Evolutionary conservation across 2,888 invertebrate genomes (phyloP).

Genomic region (Ornithoptera priamus): DNA sequence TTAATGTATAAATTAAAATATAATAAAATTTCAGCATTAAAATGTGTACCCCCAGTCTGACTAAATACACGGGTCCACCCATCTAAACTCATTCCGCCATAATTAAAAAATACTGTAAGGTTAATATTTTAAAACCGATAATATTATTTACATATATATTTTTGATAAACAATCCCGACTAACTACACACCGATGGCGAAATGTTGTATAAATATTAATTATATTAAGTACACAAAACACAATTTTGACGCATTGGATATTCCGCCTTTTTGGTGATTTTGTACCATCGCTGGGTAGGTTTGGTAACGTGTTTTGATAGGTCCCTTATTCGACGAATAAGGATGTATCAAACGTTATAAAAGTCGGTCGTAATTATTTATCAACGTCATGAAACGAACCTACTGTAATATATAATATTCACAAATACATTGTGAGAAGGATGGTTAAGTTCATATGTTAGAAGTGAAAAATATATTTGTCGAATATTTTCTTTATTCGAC

Average conservation of each 20-base stretch:
- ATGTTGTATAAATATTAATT: slow-evolving; percentile 15
- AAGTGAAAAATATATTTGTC: neutral
- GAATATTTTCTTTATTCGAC: neutral
- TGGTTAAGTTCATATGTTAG: slow-evolving; percentile 27
- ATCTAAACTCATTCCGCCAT: slow-evolving; percentile 10
- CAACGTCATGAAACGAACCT: slow-evolving; percentile 12
- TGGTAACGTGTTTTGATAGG: slow-evolving; percentile 30
- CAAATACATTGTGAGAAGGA: slow-evolving; percentile 16
- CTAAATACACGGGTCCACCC: slow-evolving; percentile 20
- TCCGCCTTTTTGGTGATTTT: slow-evolving; percentile 12
- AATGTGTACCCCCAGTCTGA: slow-evolving; percentile 21
- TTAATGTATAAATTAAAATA: slow-evolving; percentile 41
- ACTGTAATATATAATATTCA: slow-evolving; percentile 6
- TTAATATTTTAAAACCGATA: slow-evolving; percentile 26
- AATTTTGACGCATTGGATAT: slow-evolving; percentile 13
- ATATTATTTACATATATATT: slow-evolving; percentile 29
- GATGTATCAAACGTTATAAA: slow-evolving; percentile 27
- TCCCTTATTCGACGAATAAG: slow-evolving; percentile 29
- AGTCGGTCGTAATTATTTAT: slow-evolving; percentile 26
- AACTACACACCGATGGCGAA: slow-evolving; percentile 22
- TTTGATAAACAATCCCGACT: slow-evolving; percentile 25
- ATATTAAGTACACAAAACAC: slow-evolving; percentile 27
- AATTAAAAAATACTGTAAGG: slow-evolving; percentile 29
- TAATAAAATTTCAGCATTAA: slow-evolving; percentile 32
- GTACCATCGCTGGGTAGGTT: slow-evolving; percentile 25